Percentiles rank a stretch among this genome's conserved stretches.
Evolutionary conservation across 2,113 vertebrate species (phyloP).

Genomic region (Gavia stellata): DNA sequence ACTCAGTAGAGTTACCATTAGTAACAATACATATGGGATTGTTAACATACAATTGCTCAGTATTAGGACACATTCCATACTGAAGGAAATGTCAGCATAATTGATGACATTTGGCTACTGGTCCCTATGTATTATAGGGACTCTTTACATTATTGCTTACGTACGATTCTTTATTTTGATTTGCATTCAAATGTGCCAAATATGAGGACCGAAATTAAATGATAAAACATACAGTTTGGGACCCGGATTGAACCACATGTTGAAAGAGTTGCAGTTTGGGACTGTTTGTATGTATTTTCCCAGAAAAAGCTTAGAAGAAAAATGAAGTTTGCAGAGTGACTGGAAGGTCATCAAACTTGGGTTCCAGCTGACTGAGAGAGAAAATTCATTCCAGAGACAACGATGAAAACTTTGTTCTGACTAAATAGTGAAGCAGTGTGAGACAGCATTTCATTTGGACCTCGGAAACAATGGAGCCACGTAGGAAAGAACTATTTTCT

Average conservation of each 20-base stretch:
- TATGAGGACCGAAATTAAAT: background rate
- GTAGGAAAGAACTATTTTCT: background rate
- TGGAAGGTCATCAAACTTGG: slow-evolving; percentile 38
- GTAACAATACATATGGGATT: slow-evolving; percentile 32
- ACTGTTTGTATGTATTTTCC: slow-evolving; percentile 2
- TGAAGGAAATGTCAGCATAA: slow-evolving; percentile 49
- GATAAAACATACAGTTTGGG: slow-evolving; percentile 10
- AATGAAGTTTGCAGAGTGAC: slow-evolving; percentile 21
- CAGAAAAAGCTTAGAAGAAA: slow-evolving; percentile 13
- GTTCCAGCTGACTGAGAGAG: slow-evolving; percentile 24
- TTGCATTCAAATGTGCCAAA: slow-evolving; percentile 18
- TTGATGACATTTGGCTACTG: slow-evolving; percentile 54
- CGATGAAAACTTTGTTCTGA: background rate
- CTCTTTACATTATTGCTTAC: slow-evolving; percentile 25
- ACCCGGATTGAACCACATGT: background rate
- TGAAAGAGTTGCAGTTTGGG: slow-evolving; percentile 29
- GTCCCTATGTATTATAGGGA: background rate
- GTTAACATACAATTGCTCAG: slow-evolving; percentile 16
- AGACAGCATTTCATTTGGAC: background rate
- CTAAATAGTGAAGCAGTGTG: background rate
- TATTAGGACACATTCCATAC: slow-evolving; percentile 33
- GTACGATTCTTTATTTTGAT: slow-evolving; percentile 8
- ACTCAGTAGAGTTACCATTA: slow-evolving; percentile 1
- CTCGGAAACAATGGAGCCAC: background rate
- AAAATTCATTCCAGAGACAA: slow-evolving; percentile 48